Base-by-base conservation (phyloP, 2,113 vertebrate genomes). In the Malurus melanocephalus region DNA sequence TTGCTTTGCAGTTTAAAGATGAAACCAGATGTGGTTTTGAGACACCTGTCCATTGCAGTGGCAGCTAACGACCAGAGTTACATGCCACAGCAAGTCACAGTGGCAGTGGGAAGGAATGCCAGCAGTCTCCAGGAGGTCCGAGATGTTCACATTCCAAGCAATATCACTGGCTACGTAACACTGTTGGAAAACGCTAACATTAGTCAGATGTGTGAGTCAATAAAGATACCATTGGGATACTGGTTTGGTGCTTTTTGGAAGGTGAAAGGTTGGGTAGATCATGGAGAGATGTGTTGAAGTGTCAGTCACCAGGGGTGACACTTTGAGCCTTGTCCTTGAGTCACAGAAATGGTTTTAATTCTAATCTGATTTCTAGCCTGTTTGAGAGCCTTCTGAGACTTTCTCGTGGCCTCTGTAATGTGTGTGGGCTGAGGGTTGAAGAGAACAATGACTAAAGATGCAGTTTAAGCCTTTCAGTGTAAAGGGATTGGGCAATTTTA, bases 61-160 rank as follows among this genome's bases (percentile, higher is more conserved):
- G 98, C 98, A 11, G 98, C 99, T 18, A 98, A 96, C 4, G 99
- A 99, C 97, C 99, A 99, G 97, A 99, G 99, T 93, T 99, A 99
- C 96, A 99, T 99, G 99, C 99, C 99, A 21, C 99, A 99, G 97
- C 98, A 99, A 84, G 98, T 99, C 27, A 99, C 98, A 0, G 98
- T 99, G 15, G 98, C 99, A 2, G 98, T 99, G 83, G 99, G 99
- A 16, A 98, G 98, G 92, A 99, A 94, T 81, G 97, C 98, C 56
- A 96, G 96, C 52, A 98, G 97, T 45, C 97, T 99, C 56, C 98
- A 99, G 97, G 99, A 99, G 95, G 98, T 99, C 96, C 97, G 98
- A 80, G 99, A 99, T 10, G 98, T 99, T 94, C 99, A 99, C 94
- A 99, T 99, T 96, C 98, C 99, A 64, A 99, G 99, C 97, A 99